Evolutionary conservation across 1,140 invertebrate genomes (phyloP), one percentile per base, ranked within the genome.

Genomic region (Mycetomoellerius zeteki): DNA sequence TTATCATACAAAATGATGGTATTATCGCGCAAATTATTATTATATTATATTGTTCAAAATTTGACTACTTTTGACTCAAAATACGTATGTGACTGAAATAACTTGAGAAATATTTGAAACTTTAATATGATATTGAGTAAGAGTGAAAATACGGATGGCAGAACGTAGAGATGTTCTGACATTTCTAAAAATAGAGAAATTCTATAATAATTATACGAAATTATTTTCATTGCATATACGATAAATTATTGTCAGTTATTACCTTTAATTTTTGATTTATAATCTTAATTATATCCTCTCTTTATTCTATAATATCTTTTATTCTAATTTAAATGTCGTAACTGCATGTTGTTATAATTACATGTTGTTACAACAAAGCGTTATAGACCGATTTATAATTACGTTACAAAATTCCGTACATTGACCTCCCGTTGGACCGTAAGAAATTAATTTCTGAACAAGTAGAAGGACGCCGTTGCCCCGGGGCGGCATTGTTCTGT

Each of bases 371-470:
- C 10, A 21, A n/a, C 21, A 24, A 7, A 37, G 8, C n/a, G 19
- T 67, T 65, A 43, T 16, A 37, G 16, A 21, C 24, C 67, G 82
- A 91, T 91, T 86, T 89, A 91, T 50, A 50, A 47, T 69, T 69
- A 8, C 37, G 87, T 91, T 87, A 87, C 69, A 88, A 88, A 90
- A 91, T 86, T 91, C 80, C 58, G 73, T 21, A 54, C 60, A 72
- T 76, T 77, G 69, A 62, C 85, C 76, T 52, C 37, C 60, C 69
- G n/a, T 19, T 43, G 80, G 88, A 81, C 73, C 43, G 84, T 72
- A 67, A 85, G 58, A 77, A 92, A 91, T 91, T 90, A 91, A 91
- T 92, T 88, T 85, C 24, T 43, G 80, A 82, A 87, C 72, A 19
- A 81, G 47, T 65, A 50, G 71, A 43, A 86, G 77, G 71, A 89